Conservation (phyloP, 2,888 invertebrate genomes). For the Linnaemya vulpina region DNA sequence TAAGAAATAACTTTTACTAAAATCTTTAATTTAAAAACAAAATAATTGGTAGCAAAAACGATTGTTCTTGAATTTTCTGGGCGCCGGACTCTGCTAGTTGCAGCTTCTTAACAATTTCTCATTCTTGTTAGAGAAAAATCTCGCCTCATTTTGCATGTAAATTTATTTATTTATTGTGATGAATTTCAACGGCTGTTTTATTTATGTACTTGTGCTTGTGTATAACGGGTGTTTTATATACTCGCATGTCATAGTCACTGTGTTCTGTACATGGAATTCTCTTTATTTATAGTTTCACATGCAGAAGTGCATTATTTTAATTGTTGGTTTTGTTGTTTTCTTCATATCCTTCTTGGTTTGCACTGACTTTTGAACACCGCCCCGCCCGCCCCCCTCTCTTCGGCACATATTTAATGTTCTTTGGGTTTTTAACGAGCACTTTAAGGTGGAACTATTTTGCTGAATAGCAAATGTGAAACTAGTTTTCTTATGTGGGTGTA, state of each 20-base stretch:
- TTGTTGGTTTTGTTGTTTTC: constrained; percentile 38
- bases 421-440: not conserved
- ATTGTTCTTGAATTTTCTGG: not conserved
- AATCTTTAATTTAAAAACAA: too few relatives aligned
- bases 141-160: constrained; percentile 20
- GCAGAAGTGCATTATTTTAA: constrained; percentile 46
- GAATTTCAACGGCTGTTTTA: not conserved
- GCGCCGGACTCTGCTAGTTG: not conserved
- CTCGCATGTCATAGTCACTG: not conserved
- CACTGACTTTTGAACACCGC: not conserved
- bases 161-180: constrained; percentile 29
- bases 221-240: not conserved
- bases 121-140: not conserved
- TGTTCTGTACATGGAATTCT: constrained; percentile 11
- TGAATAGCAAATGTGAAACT: not conserved
- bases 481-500: constrained; percentile 22
- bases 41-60: not conserved
- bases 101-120: not conserved
- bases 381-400: not conserved
- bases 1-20: not conserved
- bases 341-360: not conserved
- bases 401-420: not conserved
- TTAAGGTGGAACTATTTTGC: constrained; percentile 10
- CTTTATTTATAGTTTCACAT: constrained; percentile 45
- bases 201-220: not conserved